A percentile compares a stretch with the other conserved stretches of the same genome.
These are phyloP conservation scores for Sicus ferrugineus DNA, from an alignment of 2,888 invertebrate genomes.

Conservation along the genomic window DNA sequence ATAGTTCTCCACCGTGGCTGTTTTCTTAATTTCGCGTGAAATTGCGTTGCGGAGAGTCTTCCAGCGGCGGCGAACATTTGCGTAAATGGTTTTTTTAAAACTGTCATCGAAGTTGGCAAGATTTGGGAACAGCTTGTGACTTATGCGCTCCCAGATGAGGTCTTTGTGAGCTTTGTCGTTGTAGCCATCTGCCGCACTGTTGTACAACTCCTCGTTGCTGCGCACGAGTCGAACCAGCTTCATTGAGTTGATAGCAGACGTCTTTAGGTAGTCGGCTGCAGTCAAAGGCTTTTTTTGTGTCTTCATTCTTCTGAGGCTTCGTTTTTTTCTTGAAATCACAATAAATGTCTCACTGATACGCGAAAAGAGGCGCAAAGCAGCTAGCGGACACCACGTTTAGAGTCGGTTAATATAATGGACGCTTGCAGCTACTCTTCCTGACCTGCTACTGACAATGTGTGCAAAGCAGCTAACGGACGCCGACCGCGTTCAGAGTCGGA, in stretches of 20 bases:
- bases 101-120: slow-evolving; percentile 33
- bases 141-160: slow-evolving; percentile 42
- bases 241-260: slow-evolving; percentile 24
- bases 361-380: not conserved
- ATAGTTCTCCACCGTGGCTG: slow-evolving; percentile 35
- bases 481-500: not conserved
- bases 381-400: slow-evolving; percentile 7
- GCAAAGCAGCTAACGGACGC: slow-evolving; percentile 20
- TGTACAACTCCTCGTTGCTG: slow-evolving; percentile 34
- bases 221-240: slow-evolving; percentile 15
- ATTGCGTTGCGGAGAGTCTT: slow-evolving; percentile 45
- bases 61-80: slow-evolving; percentile 47
- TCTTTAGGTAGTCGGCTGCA: not conserved
- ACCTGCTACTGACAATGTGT: too few relatives aligned
- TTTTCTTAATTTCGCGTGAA: slow-evolving; percentile 43
- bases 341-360: not conserved
- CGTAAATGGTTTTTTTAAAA: slow-evolving; percentile 36
- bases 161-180: slow-evolving; percentile 40
- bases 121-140: slow-evolving; percentile 39
- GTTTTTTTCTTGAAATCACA: not conserved
- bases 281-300: not conserved
- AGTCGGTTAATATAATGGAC: slow-evolving; percentile 2
- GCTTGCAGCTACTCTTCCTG: too few relatives aligned
- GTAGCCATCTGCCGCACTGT: slow-evolving; percentile 24
- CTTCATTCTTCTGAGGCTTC: not conserved